Base-by-base conservation (phyloP, 2,113 vertebrate species). In the Chaenocephalus aceratus region DNA sequence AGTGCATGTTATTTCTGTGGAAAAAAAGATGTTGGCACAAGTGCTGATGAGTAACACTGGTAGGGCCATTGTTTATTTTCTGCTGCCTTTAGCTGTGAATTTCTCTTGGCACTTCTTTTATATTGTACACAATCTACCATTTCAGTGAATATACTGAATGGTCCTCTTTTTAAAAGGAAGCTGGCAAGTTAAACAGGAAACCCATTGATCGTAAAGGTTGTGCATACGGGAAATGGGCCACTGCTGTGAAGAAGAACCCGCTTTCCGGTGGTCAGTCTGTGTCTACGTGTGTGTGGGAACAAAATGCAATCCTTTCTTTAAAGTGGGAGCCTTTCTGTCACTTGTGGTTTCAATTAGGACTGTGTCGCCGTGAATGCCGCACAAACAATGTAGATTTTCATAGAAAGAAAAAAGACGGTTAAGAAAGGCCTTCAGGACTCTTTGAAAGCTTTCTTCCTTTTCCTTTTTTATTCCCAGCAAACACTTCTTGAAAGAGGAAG, bases 111-210 rank as follows among this genome's bases (percentile, higher is more conserved):
- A 14, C 12, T 60, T 16, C 2, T 49, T 46, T 51, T 49, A 41
- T 15, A 30, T 72, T 51, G 61, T 16, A 52, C 36, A 23, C 21
- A 6, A 49, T 26, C 12, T 23, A 3, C 12, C 6, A 30, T 15
- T 53, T 64, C 3, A 45, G 9, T 34, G 54, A 66, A 41, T 57
- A 16, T 30, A 54, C 30, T 30, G 18, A 52, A 13, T 65, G 15
- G n/a, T 41, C 23, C 41, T 76, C 44, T 51, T 79, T 48, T 12
- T 48, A 49, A 79, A 72, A 77, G 76, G 87, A 88, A 82, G 72
- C 68, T 63, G 72, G 16, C 64, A 49, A 79, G 85, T 77, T 82
- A 67, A 90, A 85, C 86, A 71, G 85, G 88, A 90, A 90, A 75
- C 49, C 36, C 65, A 46, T 64, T 77, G 67, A 74, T 52, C 9